Base-by-base conservation (phyloP, 2,797 vertebrate species). In the Galago senegalensis region DNA sequence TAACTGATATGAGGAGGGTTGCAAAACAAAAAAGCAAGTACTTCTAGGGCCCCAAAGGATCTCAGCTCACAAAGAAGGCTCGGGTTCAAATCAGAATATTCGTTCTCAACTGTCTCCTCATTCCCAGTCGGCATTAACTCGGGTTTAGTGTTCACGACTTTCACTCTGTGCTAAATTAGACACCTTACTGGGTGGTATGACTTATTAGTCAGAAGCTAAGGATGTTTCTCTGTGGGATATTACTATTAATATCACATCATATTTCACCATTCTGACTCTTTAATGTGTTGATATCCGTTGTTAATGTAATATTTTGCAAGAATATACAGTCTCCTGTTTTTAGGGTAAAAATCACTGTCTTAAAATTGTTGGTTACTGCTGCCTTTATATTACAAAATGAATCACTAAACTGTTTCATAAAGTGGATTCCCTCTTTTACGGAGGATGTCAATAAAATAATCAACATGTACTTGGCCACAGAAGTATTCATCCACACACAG, bases 151-250 rank as follows among this genome's bases (percentile, higher is more conserved):
- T 94, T 89, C 94, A 90, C 4, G 65, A 86, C 91, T 96, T 92
- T 87, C 85, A 87, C 29, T 97, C 95, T 17, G 84, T 87, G 89
- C 89, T 97, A 83, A 98, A 98, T 98, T 94, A 92, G 84, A 70
- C 94, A 95, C 37, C 95, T 95, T 97, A 84, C 96, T 94, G 77
- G 75, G 93, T 96, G 91, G 91, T 94, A 82, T 97, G 97, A 97
- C 86, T 93, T 97, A 93, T 95, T 97, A 97, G 91, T 97, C 89
- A 94, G 96, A 97, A 97, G 95, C 97, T 96, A 96, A 96, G 83
- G 89, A 96, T 93, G 91, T 96, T 92, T 98, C 87, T 97, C 95
- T 94, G 96, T 94, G 87, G 96, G 96, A 73, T 94, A 81, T 94
- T 76, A 76, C 96, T 97, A 96, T 98, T 97, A 97, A 96, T 97